phyloP scores from a whole-genome alignment of 2,797 vertebrate species.

The Protosalanx chinensis region DNA sequence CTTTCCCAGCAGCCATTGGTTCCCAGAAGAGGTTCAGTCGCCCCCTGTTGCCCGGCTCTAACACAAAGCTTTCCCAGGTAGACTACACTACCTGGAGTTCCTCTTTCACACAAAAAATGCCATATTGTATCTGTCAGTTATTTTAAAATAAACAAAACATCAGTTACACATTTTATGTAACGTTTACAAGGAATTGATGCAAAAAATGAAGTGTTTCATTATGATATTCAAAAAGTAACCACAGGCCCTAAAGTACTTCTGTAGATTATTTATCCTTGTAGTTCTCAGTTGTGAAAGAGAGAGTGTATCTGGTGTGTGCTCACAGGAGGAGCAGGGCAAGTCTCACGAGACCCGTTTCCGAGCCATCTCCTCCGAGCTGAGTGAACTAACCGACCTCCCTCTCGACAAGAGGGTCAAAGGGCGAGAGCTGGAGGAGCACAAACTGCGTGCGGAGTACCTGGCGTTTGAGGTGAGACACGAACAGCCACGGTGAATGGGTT shows the following conservation, averaged over 20 bases:
- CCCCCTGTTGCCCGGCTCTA: conserved; percentile 88
- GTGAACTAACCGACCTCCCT: conserved; percentile 75
- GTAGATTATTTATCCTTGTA: background rate
- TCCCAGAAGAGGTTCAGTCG: conserved; percentile 96
- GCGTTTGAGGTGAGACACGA: conserved; percentile 88
- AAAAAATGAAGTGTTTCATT: no score
- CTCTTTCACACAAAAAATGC: background rate
- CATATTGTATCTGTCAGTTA: background rate
- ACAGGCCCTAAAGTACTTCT: background rate
- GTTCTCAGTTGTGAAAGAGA: background rate
- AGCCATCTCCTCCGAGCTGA: conserved; percentile 81
- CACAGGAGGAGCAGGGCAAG: conserved; percentile 90
- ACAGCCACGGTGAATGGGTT: background rate
- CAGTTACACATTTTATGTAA: no score
- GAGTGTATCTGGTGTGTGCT: conserved; percentile 7
- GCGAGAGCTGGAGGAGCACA: conserved; percentile 88
- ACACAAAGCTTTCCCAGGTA: conserved; percentile 90
- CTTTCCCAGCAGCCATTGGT: conserved; percentile 93
- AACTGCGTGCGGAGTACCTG: conserved; percentile 89
- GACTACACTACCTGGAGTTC: background rate
- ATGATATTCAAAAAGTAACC: no score
- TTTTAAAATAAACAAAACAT: no score
- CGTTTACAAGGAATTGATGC: no score
- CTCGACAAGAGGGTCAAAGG: conserved; percentile 84
- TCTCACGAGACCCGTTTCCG: conserved; percentile 88